A percentile compares a stretch with the other conserved stretches of the same genome.
These are phyloP conservation scores for Gambusia holbrooki DNA, from an alignment of 2,113 vertebrate species.

Conservation along the genomic window DNA sequence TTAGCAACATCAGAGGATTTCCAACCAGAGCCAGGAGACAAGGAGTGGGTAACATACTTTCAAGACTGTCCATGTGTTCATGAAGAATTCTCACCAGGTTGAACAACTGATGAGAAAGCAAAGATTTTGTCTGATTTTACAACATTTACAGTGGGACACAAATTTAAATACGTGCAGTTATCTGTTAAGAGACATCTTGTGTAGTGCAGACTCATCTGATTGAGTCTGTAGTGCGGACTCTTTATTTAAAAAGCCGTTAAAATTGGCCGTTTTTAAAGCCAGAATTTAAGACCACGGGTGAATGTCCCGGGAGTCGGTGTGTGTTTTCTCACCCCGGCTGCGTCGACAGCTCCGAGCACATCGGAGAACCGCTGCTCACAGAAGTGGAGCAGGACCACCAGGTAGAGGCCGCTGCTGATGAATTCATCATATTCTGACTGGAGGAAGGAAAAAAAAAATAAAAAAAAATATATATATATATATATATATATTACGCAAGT, in stretches of 20 bases:
- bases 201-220: background rate
- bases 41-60: slow-evolving; percentile 85
- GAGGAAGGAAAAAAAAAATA: background rate
- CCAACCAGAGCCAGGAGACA: background rate
- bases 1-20: background rate
- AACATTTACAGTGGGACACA: slow-evolving; percentile 18
- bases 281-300: background rate
- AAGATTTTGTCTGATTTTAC: slow-evolving; percentile 33
- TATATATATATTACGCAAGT: background rate
- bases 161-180: background rate
- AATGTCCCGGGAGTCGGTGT: background rate
- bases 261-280: background rate
- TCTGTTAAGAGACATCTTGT: background rate
- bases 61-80: slow-evolving; percentile 98
- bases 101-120: slow-evolving; percentile 92
- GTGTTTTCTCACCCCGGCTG: slow-evolving; percentile 88
- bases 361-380: slow-evolving; percentile 98
- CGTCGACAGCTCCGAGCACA: slow-evolving; percentile 91
- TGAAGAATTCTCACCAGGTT: slow-evolving; percentile 99
- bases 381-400: slow-evolving; percentile 95
- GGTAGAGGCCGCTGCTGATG: slow-evolving; percentile 97
- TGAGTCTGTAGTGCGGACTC: too few species aligned
- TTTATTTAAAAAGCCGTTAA: background rate
- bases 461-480: too few species aligned
- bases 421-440: slow-evolving; percentile 98